Percentiles rank a stretch among this genome's conserved stretches.
Evolutionary conservation across 1,140 invertebrate species (phyloP).

Genomic region (Hylaeus volcanicus): DNA sequence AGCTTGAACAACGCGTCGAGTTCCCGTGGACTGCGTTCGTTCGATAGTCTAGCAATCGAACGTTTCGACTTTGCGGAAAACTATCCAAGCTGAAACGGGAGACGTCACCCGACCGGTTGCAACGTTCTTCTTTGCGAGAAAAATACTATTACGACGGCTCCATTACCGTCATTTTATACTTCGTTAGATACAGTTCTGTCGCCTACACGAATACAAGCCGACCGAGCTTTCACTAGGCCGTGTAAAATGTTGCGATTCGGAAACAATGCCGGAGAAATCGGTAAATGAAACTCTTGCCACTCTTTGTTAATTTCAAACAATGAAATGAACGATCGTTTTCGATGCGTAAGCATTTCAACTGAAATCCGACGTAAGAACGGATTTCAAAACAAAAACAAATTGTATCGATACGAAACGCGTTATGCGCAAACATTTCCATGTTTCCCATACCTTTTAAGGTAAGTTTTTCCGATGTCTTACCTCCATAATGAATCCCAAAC

Average conservation of each 20-base stretch:
- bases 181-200: background rate
- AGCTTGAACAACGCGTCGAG: background rate
- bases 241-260: background rate
- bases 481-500: slow-evolving; percentile 47
- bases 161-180: slow-evolving; percentile 19
- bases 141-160: slow-evolving; percentile 15
- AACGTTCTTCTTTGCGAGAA: background rate
- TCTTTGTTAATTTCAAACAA: background rate
- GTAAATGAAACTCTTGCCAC: background rate
- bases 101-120: slow-evolving; percentile 25
- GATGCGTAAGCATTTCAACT: too few relatives aligned
- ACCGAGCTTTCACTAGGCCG: slow-evolving; percentile 12
- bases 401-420: too few relatives aligned
- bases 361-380: too few relatives aligned
- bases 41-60: slow-evolving; percentile 13
- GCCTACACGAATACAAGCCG: too few relatives aligned
- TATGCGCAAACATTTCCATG: too few relatives aligned
- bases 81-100: slow-evolving; percentile 3
- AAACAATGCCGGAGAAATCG: background rate
- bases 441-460: too few relatives aligned
- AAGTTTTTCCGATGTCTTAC: slow-evolving; percentile 26
- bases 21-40: background rate
- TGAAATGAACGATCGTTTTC: too few relatives aligned
- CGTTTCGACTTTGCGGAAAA: background rate
- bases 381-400: too few relatives aligned